Evolutionary conservation across 37 sponge, comb jelly and placozoan genomes (phyloP).

Genomic region (Beroe ovata): DNA sequence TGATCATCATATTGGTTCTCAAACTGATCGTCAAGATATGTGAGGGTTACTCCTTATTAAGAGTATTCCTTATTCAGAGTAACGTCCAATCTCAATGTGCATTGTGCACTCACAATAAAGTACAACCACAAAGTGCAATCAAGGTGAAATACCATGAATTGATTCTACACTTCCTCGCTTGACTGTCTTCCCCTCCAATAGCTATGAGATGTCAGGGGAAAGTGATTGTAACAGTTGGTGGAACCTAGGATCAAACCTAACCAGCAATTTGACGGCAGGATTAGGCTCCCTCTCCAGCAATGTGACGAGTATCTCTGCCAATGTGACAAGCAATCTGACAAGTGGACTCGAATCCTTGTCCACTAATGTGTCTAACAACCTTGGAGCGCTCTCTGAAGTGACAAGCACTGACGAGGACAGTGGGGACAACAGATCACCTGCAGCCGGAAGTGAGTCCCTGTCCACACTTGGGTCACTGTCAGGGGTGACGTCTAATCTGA

Average conservation of each 20-base stretch:
- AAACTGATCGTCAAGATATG: too few species aligned
- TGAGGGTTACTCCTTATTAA: too few species aligned
- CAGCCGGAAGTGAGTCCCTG: neutral
- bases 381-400: neutral
- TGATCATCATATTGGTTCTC: too few species aligned
- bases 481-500: neutral
- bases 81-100: too few species aligned
- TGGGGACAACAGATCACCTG: neutral
- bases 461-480: neutral
- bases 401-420: neutral
- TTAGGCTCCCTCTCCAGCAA: neutral
- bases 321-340: neutral
- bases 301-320: neutral
- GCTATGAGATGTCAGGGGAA: conserved; percentile 43
- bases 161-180: too few species aligned
- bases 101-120: too few species aligned
- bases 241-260: conserved; percentile 7
- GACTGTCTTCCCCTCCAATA: too few species aligned
- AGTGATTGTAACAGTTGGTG: neutral
- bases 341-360: neutral
- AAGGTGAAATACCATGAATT: too few species aligned
- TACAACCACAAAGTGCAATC: too few species aligned
- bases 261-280: neutral
- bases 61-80: too few species aligned
- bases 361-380: neutral